Evolutionary conservation across 2,797 vertebrate species (phyloP).

Genomic region (Ispidina lecontei): DNA sequence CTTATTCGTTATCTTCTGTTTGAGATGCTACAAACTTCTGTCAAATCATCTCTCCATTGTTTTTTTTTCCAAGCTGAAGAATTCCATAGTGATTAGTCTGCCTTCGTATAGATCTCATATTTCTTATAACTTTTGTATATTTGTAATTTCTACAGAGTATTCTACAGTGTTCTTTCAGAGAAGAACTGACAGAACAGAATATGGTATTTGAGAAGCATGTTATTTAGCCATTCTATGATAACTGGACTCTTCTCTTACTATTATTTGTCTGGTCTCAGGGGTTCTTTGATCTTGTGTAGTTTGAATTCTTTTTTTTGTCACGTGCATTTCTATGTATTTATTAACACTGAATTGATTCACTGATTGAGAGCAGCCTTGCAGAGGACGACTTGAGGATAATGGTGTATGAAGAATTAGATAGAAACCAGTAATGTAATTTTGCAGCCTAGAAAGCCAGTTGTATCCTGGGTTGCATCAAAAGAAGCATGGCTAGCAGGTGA

Average conservation of each 20-base stretch:
- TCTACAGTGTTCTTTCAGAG: neutral
- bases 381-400: neutral
- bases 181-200: neutral
- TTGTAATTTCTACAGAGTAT: neutral
- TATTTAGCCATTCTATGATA: neutral
- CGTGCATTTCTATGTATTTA: neutral
- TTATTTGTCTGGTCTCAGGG: neutral
- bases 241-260: neutral
- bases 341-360: neutral
- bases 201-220: neutral
- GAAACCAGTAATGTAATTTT: neutral
- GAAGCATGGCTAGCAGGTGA: fast-evolving
- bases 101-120: neutral
- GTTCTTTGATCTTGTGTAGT: neutral
- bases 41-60: neutral
- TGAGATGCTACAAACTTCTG: neutral
- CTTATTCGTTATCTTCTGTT: neutral
- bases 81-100: neutral
- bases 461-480: neutral
- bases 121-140: neutral
- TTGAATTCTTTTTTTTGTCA: neutral
- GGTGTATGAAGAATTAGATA: neutral
- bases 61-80: neutral
- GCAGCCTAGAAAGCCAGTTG: neutral
- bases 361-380: neutral